Conservation (phyloP, 2,797 vertebrate species). For the Argentina silus region DNA sequence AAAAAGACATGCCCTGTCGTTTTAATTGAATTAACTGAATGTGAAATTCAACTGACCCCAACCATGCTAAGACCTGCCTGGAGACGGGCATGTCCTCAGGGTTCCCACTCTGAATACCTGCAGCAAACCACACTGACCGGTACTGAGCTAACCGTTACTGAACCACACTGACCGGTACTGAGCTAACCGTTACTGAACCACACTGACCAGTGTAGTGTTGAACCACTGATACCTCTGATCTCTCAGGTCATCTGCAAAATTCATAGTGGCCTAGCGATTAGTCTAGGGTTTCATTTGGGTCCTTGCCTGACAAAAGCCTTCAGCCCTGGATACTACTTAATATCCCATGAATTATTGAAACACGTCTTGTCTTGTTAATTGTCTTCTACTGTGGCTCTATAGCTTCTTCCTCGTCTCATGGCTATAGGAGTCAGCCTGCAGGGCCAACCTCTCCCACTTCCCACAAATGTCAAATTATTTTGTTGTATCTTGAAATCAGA, state of each 20-base stretch:
- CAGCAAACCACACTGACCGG: conserved; percentile 25
- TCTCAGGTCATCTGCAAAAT: conserved; percentile 68
- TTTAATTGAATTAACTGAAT: too few species aligned
- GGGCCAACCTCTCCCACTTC: conserved; percentile 3
- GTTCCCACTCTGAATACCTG: conserved; percentile 22
- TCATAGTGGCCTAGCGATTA: conserved; percentile 61
- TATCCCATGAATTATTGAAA: conserved; percentile 74
- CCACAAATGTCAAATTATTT: conserved; percentile 22
- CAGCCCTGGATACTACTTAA: conserved; percentile 58
- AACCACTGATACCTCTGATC: conserved; percentile 43
- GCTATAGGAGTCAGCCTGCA: neutral
- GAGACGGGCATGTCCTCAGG: conserved; percentile 6
- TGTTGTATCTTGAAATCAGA: conserved; percentile 5
- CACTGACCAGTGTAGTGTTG: conserved; percentile 20
- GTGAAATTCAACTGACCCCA: too few species aligned
- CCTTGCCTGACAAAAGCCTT: conserved; percentile 54
- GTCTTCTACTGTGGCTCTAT: conserved; percentile 51
- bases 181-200: conserved; percentile 3
- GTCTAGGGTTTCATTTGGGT: conserved; percentile 65
- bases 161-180: conserved; percentile 21
- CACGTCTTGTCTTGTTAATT: conserved; percentile 69
- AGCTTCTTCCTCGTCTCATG: conserved; percentile 30
- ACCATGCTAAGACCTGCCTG: too few species aligned
- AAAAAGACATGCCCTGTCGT: too few species aligned
- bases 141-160: conserved; percentile 1